Evolutionary conservation across 2,113 vertebrate species (phyloP), one percentile per base, ranked within the genome.

Genomic region (Riparia riparia): DNA sequence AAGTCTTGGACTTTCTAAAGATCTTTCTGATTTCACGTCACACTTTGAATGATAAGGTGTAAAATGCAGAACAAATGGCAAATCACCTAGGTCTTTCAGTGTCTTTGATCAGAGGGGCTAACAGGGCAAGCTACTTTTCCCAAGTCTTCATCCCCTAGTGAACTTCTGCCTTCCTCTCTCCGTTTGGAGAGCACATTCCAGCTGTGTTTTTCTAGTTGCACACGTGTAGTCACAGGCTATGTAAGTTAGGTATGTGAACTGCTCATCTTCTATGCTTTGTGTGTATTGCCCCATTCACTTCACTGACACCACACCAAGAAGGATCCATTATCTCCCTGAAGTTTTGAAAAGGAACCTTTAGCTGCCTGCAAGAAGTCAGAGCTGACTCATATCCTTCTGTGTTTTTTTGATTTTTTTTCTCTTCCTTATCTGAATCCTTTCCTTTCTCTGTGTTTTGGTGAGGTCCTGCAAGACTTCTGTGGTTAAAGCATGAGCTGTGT

Each of bases 381-480:
- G 81, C 74, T 93, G 89, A 96, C 84, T 95, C 92, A 92, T 64
- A 86, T 94, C 90, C 82, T 86, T 82, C 82, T 82, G 61, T 84
- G 69, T 9, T 28, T 34, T 41, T 50, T 28, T 9, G 5, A 3
- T 13, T 44, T 61, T 72, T 72, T 44, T 22, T 6, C 12, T 45
- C 51, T 10, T 17, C 37, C 54, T 86, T 92, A 86, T 92, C 92
- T 8, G 0, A 66, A 74, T 90, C 76, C 31, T 86, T 95, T 90
- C 79, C 56, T 94, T 78, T 96, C 79, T 87, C 74, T 58, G 56
- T 93, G 56, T 93, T 93, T 90, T 86, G 82, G 76, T 88, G 69
- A 83, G 60, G 50, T 92, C 68, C 82, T 92, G 71, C 60, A 88
- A 80, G 51, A 29, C 34, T 86, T 80, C 37, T 21, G 17, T 29